A percentile compares a stretch with the other conserved stretches of the same genome.
phyloP scores from a whole-genome alignment of 2,113 vertebrate genomes.

The Phalacrocorax carbo region DNA sequence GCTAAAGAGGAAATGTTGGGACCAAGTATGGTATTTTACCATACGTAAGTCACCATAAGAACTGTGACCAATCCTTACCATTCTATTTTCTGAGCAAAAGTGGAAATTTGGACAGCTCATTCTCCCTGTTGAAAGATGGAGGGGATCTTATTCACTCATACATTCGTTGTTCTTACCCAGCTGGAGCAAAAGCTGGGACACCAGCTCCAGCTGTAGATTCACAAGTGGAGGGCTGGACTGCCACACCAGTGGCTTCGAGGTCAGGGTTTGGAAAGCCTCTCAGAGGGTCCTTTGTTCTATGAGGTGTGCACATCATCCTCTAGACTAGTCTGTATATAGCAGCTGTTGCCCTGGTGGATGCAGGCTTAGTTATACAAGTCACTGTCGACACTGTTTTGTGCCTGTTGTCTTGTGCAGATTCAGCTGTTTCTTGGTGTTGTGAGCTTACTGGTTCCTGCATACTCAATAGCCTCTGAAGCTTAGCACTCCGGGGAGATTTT shows the following conservation, averaged over 20 bases:
- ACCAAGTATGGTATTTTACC: not conserved
- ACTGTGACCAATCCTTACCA: not conserved
- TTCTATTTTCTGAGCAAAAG: not conserved
- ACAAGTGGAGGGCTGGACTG: not conserved
- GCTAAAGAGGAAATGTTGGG: not conserved
- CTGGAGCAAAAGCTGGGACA: not conserved
- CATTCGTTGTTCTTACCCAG: accelerated
- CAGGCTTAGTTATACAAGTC: not conserved
- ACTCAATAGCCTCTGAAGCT: not conserved
- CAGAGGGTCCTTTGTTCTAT: not conserved
- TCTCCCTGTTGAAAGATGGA: not conserved
- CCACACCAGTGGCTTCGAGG: not conserved
- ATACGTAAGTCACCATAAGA: not conserved
- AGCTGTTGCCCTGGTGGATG: not conserved
- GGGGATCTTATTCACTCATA: not conserved
- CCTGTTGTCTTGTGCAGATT: accelerated
- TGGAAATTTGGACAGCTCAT: not conserved
- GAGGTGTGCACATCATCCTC: not conserved
- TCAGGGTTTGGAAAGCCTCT: not conserved
- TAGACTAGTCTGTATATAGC: not conserved
- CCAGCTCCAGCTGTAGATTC: not conserved
- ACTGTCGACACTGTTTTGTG: not conserved
- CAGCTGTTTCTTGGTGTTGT: not conserved
- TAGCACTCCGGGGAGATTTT: not conserved
- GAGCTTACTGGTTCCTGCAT: not conserved